Evolutionary conservation across 2,888 invertebrate genomes (phyloP).

Genomic region (Amphipyra tragopoginis): DNA sequence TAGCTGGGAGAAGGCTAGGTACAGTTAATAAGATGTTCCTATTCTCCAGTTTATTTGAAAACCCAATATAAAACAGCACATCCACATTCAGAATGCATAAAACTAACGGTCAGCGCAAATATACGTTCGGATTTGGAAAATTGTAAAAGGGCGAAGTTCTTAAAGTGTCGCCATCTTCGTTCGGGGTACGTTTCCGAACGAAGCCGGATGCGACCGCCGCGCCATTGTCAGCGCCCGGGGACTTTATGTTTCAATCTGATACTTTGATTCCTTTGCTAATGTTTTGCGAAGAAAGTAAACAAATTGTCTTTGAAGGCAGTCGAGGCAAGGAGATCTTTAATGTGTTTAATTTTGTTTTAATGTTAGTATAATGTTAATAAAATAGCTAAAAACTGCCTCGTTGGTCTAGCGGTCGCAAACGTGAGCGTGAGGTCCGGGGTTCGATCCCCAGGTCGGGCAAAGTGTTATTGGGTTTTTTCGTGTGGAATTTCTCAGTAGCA

Average conservation of each 20-base stretch:
- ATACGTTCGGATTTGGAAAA: conserved; percentile 63
- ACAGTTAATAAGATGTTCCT: not conserved
- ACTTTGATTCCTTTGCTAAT: conserved; percentile 50
- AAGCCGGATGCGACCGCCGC: conserved; percentile 1
- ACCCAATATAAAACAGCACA: conserved; percentile 15
- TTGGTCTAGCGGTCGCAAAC: no score
- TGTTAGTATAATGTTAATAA: no score
- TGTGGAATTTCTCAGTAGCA: no score
- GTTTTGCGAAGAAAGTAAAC: conserved; percentile 21
- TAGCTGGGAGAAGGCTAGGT: no score
- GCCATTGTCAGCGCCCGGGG: conserved; percentile 38
- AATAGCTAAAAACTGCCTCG: no score
- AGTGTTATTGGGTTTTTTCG: no score
- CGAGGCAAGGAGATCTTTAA: no score
- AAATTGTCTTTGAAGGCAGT: conserved; percentile 5
- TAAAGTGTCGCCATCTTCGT: conserved; percentile 42
- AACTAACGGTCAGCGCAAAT: conserved; percentile 62
- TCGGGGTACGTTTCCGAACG: conserved; percentile 3
- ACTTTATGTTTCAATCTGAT: conserved; percentile 38
- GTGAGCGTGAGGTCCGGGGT: no score
- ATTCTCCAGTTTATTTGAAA: not conserved
- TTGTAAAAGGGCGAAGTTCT: conserved; percentile 70
- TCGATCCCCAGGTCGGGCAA: no score
- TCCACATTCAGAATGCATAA: conserved; percentile 49
- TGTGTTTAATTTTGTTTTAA: no score